phyloP scores from a whole-genome alignment of 2,888 invertebrate genomes.

The Drosophila prolongata region DNA sequence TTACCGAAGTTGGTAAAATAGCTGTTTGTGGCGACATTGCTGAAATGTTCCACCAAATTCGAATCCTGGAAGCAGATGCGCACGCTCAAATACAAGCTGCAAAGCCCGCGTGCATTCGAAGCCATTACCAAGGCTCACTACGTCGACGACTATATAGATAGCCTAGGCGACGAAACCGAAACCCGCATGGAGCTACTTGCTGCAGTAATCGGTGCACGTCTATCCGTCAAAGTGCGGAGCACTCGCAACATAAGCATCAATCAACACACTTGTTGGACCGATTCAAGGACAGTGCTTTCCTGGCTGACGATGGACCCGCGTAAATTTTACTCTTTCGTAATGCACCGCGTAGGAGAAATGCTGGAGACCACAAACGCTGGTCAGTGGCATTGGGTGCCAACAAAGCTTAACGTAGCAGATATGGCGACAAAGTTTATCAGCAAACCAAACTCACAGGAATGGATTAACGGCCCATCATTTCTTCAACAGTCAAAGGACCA shows the following conservation, averaged over 20 bases:
- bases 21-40: not conserved
- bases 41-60: not conserved
- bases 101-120: not conserved
- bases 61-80: not conserved
- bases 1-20: not conserved
- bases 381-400: too few relatives aligned
- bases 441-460: too few relatives aligned
- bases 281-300: not conserved
- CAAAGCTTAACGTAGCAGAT: too few relatives aligned
- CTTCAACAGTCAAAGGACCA: not conserved
- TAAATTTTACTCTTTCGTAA: too few relatives aligned
- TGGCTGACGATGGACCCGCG: not conserved
- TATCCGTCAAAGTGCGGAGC: not conserved
- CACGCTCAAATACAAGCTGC: too few relatives aligned
- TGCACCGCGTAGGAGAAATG: too few relatives aligned
- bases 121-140: constrained; percentile 1
- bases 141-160: constrained; percentile 2
- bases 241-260: not conserved
- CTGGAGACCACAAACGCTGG: too few relatives aligned
- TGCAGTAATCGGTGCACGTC: not conserved
- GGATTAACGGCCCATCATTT: too few relatives aligned
- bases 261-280: not conserved
- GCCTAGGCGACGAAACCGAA: not conserved
- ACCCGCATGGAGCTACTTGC: not conserved
- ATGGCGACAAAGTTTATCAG: too few relatives aligned